Evolutionary conservation across 2,888 invertebrate species (phyloP).

Genomic region (Pyrrhia umbra): DNA sequence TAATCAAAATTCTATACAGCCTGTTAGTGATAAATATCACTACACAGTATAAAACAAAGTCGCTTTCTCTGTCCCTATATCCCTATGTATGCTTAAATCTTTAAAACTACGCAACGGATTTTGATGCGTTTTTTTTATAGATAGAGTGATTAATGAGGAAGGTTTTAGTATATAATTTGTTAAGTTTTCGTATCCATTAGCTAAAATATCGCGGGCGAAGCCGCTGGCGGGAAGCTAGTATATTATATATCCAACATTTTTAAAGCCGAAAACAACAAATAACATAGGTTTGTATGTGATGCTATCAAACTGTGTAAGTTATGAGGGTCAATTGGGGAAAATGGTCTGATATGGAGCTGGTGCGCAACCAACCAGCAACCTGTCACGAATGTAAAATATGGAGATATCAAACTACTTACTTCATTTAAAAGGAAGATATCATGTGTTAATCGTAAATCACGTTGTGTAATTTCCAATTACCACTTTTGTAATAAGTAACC

Average conservation of each 20-base stretch:
- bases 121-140: too few relatives aligned
- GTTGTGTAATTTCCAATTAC: too few relatives aligned
- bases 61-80: too few relatives aligned
- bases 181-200: too few relatives aligned
- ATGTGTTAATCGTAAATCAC: neutral
- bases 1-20: constrained; percentile 30
- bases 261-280: constrained; percentile 3
- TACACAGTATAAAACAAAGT: too few relatives aligned
- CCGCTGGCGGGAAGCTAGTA: too few relatives aligned
- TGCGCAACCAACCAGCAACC: constrained; percentile 41
- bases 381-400: constrained; percentile 29
- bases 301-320: constrained; percentile 48
- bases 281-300: constrained; percentile 16
- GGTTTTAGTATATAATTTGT: too few relatives aligned
- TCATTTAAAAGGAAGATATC: neutral
- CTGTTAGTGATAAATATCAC: constrained; percentile 20
- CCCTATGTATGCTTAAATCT: too few relatives aligned
- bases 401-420: neutral
- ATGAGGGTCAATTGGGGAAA: constrained; percentile 40
- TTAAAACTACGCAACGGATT: too few relatives aligned
- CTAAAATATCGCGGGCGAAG: too few relatives aligned
- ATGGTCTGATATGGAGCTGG: constrained; percentile 24
- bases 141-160: too few relatives aligned
- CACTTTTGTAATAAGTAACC: neutral
- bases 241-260: constrained; percentile 24